phyloP scores from a whole-genome alignment of 2,113 vertebrate species.

The Bambusicola thoracicus region DNA sequence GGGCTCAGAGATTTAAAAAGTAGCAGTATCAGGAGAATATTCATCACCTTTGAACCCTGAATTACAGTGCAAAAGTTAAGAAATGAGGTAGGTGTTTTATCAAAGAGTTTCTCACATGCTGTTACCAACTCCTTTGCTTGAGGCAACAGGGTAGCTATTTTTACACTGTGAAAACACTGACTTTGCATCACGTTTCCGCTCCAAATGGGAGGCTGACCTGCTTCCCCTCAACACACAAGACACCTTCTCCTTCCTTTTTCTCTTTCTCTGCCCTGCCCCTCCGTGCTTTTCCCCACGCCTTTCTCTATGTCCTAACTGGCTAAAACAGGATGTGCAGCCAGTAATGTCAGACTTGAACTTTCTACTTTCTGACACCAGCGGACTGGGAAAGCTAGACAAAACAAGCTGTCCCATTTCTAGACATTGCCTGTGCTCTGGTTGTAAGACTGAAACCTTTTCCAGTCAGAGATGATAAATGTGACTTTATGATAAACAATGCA shows the following conservation, averaged over 20 bases:
- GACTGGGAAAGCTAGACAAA: slow-evolving; percentile 48
- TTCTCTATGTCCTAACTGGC: neutral
- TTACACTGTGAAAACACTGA: neutral
- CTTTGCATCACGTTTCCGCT: neutral
- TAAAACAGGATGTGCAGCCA: neutral
- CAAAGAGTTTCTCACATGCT: neutral
- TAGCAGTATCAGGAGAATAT: neutral
- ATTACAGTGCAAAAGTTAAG: neutral
- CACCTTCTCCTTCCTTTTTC: neutral
- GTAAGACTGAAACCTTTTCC: neutral
- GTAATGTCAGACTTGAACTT: slow-evolving; percentile 20
- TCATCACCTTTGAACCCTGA: neutral
- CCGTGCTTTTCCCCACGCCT: neutral
- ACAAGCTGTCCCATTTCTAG: slow-evolving; percentile 24
- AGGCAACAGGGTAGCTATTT: neutral
- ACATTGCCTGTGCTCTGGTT: neutral
- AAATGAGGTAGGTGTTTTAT: neutral
- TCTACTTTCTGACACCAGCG: neutral
- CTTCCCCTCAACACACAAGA: neutral
- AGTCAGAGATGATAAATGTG: neutral
- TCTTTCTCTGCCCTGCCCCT: neutral
- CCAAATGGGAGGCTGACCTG: neutral
- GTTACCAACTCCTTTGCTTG: neutral
- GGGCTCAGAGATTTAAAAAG: neutral
- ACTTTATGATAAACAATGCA: neutral